Evolutionary conservation across 2,888 invertebrate genomes (phyloP), one percentile per base, ranked within the genome.

Genomic region (Bombyx huttoni): DNA sequence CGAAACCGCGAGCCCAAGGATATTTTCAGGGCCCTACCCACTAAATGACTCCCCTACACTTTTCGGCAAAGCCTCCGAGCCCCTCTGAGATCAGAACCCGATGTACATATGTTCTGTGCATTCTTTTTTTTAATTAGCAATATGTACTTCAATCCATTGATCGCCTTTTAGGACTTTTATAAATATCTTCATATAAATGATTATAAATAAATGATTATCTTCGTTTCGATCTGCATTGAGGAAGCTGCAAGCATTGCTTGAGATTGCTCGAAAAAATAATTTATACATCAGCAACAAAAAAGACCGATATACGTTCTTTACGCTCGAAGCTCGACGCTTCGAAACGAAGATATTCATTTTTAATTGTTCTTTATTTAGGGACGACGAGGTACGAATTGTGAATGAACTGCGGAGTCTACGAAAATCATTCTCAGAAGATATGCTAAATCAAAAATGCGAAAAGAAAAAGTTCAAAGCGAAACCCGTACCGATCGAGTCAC

Each of bases 171-270:
- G n/a, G n/a, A n/a, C n/a, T n/a, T n/a, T n/a, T n/a, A n/a, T n/a
- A n/a, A n/a, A n/a, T n/a, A n/a, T n/a, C n/a, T n/a, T n/a, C n/a
- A n/a, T n/a, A n/a, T n/a, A n/a, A n/a, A 48, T 13, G 7, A 0
- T 14, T 14, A 48, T 48, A 10, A 14, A 9, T 35, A 40, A 8
- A 40, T 40, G 8, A 40, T 6, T 92, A 75, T 93, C 93, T 56
- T 93, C 92, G 58, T 91, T 91, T 64, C 93, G 81, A 56, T 94
- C 91, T 82, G 92, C 92, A 65, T 94, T 91, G 63, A 92, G 93
- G 13, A 24, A 94, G 83, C 0, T 92, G 93, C 55, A 94, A 91
- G 61, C 92, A 90, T 0, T 93, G 93, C 60, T 93, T 92, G 24
- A 24, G 46, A 93, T 89, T 0, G 94, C 89, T 2, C 12, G 8